These are phyloP conservation scores for Hedychridium roseum DNA, from an alignment of 2,888 invertebrate species.

Conservation along the genomic window DNA sequence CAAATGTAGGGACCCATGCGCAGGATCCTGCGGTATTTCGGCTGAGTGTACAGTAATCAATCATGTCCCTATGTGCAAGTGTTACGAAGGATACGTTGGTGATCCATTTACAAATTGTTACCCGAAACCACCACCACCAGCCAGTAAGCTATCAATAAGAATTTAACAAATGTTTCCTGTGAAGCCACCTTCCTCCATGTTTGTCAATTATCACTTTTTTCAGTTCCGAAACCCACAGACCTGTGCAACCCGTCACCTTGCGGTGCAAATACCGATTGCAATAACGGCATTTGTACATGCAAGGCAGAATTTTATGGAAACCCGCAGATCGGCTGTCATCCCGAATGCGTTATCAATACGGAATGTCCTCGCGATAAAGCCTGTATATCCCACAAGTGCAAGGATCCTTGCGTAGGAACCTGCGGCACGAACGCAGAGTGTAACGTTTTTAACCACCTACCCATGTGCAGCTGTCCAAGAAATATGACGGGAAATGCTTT, in stretches of 20 bases:
- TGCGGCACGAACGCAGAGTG: slow-evolving; percentile 81
- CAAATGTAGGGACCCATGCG: slow-evolving; percentile 82
- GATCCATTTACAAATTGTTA: slow-evolving; percentile 68
- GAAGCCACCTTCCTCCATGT: slow-evolving; percentile 34
- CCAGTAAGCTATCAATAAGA: slow-evolving; percentile 56
- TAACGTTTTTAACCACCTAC: slow-evolving; percentile 72
- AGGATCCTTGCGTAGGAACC: slow-evolving; percentile 73
- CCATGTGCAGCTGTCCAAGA: slow-evolving; percentile 70
- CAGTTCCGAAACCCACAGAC: slow-evolving; percentile 51
- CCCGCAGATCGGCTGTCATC: slow-evolving; percentile 65
- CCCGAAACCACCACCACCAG: slow-evolving; percentile 43
- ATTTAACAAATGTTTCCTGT: slow-evolving; percentile 27
- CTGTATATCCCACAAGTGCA: slow-evolving; percentile 64
- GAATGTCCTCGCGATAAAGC: slow-evolving; percentile 62
- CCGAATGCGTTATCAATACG: slow-evolving; percentile 62
- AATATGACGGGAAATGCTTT: slow-evolving; percentile 79
- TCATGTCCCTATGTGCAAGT: slow-evolving; percentile 76
- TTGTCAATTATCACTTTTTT: slow-evolving; percentile 23
- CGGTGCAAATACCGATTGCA: slow-evolving; percentile 72
- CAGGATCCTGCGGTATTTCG: slow-evolving; percentile 71
- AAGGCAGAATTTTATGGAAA: slow-evolving; percentile 70
- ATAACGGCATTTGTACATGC: slow-evolving; percentile 71
- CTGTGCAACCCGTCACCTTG: slow-evolving; percentile 79
- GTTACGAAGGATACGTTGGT: slow-evolving; percentile 70
- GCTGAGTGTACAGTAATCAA: slow-evolving; percentile 73